Evolutionary conservation across 2,888 invertebrate genomes (phyloP).

Genomic region (Capitulum mitella): DNA sequence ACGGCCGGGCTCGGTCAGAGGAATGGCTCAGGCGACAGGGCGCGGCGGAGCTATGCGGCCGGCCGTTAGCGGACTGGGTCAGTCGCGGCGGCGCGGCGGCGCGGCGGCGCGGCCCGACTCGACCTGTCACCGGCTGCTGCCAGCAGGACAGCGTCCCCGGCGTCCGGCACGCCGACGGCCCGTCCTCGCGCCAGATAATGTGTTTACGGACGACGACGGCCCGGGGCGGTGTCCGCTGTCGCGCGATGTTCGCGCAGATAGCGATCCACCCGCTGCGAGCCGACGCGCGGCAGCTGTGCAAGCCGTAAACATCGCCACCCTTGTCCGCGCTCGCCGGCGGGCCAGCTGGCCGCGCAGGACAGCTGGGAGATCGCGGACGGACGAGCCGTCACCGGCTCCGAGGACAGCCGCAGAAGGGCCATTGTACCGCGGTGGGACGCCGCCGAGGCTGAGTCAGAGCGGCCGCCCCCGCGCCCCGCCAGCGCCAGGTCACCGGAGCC

Average conservation of each 20-base stretch:
- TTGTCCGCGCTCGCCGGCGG: neutral
- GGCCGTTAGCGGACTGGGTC: no score
- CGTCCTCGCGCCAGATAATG: neutral
- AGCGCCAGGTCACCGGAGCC: neutral
- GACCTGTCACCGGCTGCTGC: neutral
- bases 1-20: no score
- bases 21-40: no score
- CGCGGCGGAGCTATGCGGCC: no score
- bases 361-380: neutral
- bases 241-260: neutral
- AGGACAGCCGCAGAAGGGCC: neutral
- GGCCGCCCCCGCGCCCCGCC: neutral
- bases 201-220: neutral
- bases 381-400: neutral
- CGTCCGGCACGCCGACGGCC: no score
- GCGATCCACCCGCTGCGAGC: neutral
- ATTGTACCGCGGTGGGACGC: neutral
- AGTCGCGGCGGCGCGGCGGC: no score
- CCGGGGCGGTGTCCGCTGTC: neutral
- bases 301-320: neutral
- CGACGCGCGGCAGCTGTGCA: neutral
- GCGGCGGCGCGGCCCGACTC: neutral
- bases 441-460: neutral
- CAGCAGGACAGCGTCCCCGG: no score
- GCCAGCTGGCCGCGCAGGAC: neutral